Evolutionary conservation across 2,888 invertebrate genomes (phyloP).

Genomic region (Entomobrya multifasciata): DNA sequence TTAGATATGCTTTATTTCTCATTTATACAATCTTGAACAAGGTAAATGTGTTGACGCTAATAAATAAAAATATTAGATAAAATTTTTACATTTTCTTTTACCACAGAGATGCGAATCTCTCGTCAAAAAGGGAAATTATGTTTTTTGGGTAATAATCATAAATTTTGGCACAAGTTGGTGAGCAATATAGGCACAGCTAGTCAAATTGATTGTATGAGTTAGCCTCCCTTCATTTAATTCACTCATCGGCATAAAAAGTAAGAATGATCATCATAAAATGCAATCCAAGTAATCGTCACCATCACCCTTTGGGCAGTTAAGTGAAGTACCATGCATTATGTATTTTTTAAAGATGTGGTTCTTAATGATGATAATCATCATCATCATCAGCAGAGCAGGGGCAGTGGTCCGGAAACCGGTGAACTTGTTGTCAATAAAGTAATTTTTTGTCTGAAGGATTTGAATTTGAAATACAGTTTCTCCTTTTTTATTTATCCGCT

Average conservation of each 20-base stretch:
- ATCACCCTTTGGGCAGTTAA: constrained; percentile 55
- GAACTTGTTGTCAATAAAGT: no score
- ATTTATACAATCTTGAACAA: no score
- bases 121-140: not conserved
- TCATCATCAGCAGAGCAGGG: no score
- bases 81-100: constrained; percentile 18
- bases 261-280: constrained; percentile 12
- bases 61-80: constrained; percentile 34
- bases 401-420: no score
- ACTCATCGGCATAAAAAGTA: constrained; percentile 52
- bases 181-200: not conserved
- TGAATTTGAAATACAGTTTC: no score
- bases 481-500: no score
- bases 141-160: constrained; percentile 31
- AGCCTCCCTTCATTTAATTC: constrained; percentile 54
- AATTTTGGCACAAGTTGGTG: constrained; percentile 34
- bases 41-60: constrained; percentile 12
- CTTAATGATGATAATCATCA: no score
- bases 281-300: constrained; percentile 61
- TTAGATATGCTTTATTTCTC: no score
- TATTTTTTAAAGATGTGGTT: constrained; percentile 33
- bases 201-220: no score
- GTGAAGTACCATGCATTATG: no score
- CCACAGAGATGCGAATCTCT: no score
- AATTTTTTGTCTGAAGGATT: no score